Evolutionary conservation across 2,113 vertebrate species (phyloP), one percentile per base, ranked within the genome.

Genomic region (Crypturellus undulatus): DNA sequence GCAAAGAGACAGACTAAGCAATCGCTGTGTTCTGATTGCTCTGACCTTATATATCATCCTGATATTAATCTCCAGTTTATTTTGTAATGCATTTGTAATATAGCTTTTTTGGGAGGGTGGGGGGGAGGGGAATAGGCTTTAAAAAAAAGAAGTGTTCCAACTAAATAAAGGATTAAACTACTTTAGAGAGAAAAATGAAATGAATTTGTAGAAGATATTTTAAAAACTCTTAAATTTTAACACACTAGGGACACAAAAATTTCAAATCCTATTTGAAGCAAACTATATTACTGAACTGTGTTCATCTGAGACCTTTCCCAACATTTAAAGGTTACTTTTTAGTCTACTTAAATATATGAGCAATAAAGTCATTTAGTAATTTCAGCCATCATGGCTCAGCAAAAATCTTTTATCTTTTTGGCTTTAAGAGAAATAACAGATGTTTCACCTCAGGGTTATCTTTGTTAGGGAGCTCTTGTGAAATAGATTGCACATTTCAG

Each of bases 331-430:
- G 63, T 93, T 9, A 42, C 11, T 71, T 85, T 49, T 49, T 21
- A 49, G 10, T 49, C 49, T 49, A 49, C 49, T 49, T 49, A 49
- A 49, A 49, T 24, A 49, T 9, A 21, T 81, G 49, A 92, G 86
- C 91, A 91, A 45, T 47, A 88, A 93, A 91, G 49, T 52, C 8
- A 34, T 92, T 77, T 87, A 67, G 36, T 43, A 84, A 93, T 85
- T 79, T 92, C 62, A 82, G 43, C 24, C 40, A 42, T 64, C 25
- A 52, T 80, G 59, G 45, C 25, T 43, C 75, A 79, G 89, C 20
- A 80, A 24, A 40, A 88, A 69, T 71, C 8, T 80, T 63, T 60
- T 79, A 20, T 68, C 6, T 79, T 30, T 89, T 42, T 77, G n/a
- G 18, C 70, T 87, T 87, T 25, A 65, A 78, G 60, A 89, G 20